Percentiles rank a stretch among this genome's conserved stretches.
Evolutionary conservation across 2,888 invertebrate species (phyloP).

Genomic region (Meloe dianella): DNA sequence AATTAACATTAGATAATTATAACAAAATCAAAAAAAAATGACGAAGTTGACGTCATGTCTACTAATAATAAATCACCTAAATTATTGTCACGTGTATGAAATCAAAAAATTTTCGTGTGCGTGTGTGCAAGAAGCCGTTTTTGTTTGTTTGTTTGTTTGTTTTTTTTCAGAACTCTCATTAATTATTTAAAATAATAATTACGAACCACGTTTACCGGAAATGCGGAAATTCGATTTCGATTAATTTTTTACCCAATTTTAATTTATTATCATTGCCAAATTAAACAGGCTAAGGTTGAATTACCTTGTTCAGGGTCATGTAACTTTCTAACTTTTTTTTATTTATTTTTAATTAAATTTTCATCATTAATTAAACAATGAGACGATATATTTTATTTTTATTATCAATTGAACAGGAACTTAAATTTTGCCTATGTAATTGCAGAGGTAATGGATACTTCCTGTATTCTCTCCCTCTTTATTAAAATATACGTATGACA

Average conservation of each 20-base stretch:
- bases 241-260: neutral
- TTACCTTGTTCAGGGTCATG: conserved; percentile 15
- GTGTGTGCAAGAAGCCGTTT: neutral
- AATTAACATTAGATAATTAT: neutral
- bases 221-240: neutral
- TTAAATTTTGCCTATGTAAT: too few relatives aligned
- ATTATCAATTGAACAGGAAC: too few relatives aligned
- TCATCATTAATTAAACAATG: neutral
- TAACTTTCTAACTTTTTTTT: neutral
- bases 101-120: too few relatives aligned
- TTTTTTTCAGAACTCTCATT: neutral
- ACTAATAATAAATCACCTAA: neutral
- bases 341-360: neutral
- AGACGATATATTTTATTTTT: too few relatives aligned
- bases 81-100: neutral
- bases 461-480: neutral
- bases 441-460: too few relatives aligned
- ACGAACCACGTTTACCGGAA: neutral
- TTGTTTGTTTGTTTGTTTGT: too few relatives aligned
- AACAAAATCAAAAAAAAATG: neutral
- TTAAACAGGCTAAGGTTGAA: conserved; percentile 16
- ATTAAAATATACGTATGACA: too few relatives aligned
- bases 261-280: conserved; percentile 14
- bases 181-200: neutral
- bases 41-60: neutral